A percentile compares a stretch with the other conserved stretches of the same genome.
These are phyloP conservation scores for Lateolabrax maculatus DNA, from an alignment of 2,797 vertebrate species.

Conservation along the genomic window DNA sequence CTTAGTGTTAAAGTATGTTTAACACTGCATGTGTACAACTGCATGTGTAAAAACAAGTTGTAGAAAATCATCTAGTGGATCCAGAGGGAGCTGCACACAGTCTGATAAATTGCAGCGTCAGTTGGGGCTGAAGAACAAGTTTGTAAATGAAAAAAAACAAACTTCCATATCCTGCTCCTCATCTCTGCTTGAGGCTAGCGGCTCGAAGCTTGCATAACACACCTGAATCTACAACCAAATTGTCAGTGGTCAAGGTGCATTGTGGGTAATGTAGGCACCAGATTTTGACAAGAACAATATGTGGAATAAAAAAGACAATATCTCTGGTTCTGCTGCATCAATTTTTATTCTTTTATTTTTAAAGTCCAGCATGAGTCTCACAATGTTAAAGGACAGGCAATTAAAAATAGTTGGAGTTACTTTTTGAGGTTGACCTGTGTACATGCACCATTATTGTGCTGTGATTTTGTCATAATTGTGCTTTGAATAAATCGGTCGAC, in stretches of 20 bases:
- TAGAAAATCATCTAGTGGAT: too few species aligned
- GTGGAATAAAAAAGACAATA: neutral
- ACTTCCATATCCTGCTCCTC: too few species aligned
- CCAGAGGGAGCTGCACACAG: too few species aligned
- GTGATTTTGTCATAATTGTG: neutral
- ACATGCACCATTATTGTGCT: too few species aligned
- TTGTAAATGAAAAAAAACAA: too few species aligned
- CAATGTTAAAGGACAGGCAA: neutral
- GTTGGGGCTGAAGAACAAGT: too few species aligned
- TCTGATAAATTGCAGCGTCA: too few species aligned
- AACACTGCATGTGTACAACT: neutral
- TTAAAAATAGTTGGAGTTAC: neutral
- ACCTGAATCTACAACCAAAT: too few species aligned
- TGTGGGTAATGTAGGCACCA: neutral
- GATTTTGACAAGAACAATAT: neutral
- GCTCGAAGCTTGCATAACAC: neutral
- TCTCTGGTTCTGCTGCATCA: too few species aligned
- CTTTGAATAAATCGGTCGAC: neutral
- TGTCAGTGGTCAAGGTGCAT: neutral
- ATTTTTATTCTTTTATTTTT: neutral
- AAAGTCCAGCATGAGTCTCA: neutral
- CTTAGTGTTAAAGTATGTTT: neutral
- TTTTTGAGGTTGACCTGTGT: too few species aligned
- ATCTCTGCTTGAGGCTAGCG: too few species aligned
- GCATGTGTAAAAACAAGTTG: too few species aligned